A percentile compares a stretch with the other conserved stretches of the same genome.
phyloP scores from a whole-genome alignment of 2,113 vertebrate genomes.

The Callionymus lyra region DNA sequence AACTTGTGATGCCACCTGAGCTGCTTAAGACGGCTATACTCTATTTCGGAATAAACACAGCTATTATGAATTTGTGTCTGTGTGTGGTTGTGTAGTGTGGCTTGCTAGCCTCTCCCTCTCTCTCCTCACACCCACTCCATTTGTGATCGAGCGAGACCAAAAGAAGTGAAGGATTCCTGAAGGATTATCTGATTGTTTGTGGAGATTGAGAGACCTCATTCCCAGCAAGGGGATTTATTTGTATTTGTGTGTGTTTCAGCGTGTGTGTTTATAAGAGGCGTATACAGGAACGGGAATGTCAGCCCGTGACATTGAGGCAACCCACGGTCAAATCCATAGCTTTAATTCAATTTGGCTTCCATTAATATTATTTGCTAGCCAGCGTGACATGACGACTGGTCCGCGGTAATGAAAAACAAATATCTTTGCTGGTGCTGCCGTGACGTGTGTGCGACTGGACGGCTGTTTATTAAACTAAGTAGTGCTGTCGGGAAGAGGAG shows the following conservation, averaged over 20 bases:
- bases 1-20: slow-evolving; percentile 54
- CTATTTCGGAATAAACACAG: slow-evolving; percentile 44
- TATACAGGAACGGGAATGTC: slow-evolving; percentile 47
- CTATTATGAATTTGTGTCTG: slow-evolving; percentile 25
- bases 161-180: slow-evolving; percentile 61
- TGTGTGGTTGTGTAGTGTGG: slow-evolving; percentile 16
- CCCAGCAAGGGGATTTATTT: slow-evolving; percentile 56
- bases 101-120: slow-evolving; percentile 12
- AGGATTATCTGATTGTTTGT: slow-evolving; percentile 68
- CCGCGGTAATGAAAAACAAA: slow-evolving; percentile 51
- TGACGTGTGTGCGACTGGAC: slow-evolving; percentile 19
- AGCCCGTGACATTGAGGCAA: slow-evolving; percentile 59
- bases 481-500: slow-evolving; percentile 16
- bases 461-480: slow-evolving; percentile 33
- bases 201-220: slow-evolving; percentile 63
- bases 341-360: slow-evolving; percentile 61
- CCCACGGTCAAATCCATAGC: slow-evolving; percentile 52
- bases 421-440: slow-evolving; percentile 17
- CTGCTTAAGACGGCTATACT: slow-evolving; percentile 43
- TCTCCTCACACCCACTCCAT: slow-evolving; percentile 13
- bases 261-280: slow-evolving; percentile 25
- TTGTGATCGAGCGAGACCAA: slow-evolving; percentile 45
- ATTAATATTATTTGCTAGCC: slow-evolving; percentile 53
- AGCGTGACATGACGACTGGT: slow-evolving; percentile 41
- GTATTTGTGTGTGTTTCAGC: slow-evolving; percentile 19